phyloP scores from a whole-genome alignment of 2,113 vertebrate species.

The Amia ocellicauda region DNA sequence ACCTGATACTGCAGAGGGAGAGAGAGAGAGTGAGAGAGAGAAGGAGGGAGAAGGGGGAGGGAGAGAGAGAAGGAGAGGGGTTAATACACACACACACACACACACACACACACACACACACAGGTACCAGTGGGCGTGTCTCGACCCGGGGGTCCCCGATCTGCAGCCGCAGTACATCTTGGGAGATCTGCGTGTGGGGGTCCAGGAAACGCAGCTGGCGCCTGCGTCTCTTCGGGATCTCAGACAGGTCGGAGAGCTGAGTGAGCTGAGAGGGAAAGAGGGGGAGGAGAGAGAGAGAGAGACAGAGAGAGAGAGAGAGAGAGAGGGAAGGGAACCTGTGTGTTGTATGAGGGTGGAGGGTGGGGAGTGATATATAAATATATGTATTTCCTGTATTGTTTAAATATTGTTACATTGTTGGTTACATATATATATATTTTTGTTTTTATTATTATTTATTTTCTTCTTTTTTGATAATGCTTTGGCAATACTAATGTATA shows the following conservation, averaged over 20 bases:
- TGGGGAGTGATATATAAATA: too few species aligned
- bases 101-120: not conserved
- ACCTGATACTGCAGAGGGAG: constrained; percentile 48
- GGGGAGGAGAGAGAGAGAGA: not conserved
- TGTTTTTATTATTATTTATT: too few species aligned
- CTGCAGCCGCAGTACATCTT: constrained; percentile 59
- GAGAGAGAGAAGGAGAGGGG: not conserved
- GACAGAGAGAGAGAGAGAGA: too few species aligned
- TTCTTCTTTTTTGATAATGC: too few species aligned
- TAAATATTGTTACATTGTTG: too few species aligned
- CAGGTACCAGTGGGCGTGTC: constrained; percentile 61
- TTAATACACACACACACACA: not conserved
- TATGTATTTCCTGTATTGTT: too few species aligned
- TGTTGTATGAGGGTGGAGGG: too few species aligned
- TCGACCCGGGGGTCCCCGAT: constrained; percentile 45
- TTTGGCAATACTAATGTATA: too few species aligned
- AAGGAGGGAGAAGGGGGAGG: not conserved
- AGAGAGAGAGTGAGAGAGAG: not conserved
- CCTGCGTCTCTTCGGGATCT: constrained; percentile 28
- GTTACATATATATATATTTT: too few species aligned
- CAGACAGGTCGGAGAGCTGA: constrained; percentile 8
- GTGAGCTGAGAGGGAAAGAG: constrained; percentile 17
- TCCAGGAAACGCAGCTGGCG: constrained; percentile 66
- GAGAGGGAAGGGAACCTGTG: not conserved
- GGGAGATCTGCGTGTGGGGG: constrained; percentile 65